Conservation (phyloP, 2,113 vertebrate genomes). For the Pitta sordida region DNA sequence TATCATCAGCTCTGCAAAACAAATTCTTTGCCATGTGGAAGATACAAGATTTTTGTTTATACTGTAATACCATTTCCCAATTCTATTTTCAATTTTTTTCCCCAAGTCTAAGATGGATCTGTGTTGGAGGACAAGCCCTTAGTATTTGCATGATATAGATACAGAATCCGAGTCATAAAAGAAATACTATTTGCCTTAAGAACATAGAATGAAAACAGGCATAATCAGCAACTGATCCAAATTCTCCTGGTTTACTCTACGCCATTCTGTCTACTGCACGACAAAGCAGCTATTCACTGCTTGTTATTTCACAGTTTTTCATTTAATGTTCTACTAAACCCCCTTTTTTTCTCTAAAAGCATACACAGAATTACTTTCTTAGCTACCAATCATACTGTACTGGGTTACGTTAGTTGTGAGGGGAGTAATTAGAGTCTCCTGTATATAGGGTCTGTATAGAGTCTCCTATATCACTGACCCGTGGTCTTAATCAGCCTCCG, state of each 20-base stretch:
- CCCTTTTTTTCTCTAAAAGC: background rate
- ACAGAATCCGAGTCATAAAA: background rate
- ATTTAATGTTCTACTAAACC: background rate
- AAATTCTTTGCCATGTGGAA: background rate
- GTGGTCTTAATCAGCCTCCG: no score
- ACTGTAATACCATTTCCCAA: background rate
- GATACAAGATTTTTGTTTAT: background rate
- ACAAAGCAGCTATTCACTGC: constrained; percentile 5
- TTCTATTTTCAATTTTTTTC: background rate
- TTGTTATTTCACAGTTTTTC: background rate
- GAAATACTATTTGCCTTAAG: background rate
- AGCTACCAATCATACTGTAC: background rate
- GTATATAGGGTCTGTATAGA: no score
- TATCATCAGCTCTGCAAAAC: background rate
- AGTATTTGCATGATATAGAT: background rate
- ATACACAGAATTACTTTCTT: background rate
- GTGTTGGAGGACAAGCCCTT: background rate
- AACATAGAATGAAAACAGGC: background rate
- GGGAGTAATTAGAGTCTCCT: background rate
- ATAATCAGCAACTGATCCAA: background rate
- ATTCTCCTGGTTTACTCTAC: background rate
- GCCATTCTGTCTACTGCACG: background rate
- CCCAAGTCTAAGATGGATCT: background rate
- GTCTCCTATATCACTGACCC: no score
- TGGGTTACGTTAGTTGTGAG: background rate